Base-by-base conservation (phyloP, 2,888 invertebrate genomes). In the Drymonia ruficornis region DNA sequence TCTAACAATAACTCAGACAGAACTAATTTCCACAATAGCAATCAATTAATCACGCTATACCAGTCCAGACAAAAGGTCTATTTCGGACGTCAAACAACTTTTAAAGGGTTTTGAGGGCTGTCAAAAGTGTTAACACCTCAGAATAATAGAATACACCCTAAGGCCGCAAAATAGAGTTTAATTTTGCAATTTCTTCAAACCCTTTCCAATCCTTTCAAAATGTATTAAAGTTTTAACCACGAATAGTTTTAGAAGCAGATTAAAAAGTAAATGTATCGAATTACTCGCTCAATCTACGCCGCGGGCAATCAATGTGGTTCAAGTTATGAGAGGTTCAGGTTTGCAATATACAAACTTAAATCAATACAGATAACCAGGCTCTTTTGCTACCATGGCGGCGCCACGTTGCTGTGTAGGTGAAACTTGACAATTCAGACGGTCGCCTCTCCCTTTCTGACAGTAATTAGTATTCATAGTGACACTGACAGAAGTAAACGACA, bases 251-350 rank as follows among this genome's bases (percentile, higher is more conserved):
- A 44, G 15, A 18, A 18, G 8, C 18, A 18, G n/a, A 44, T 44
- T 44, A 44, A 44, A 44, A 44, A 44, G 44, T 44, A 13, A 23
- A 44, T 23, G 44, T 44, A 44, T 44, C 49, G 53, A 56, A 62
- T 52, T 59, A 52, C 51, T 47, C 54, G 15, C 47, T 40, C 34
- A 45, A 59, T 53, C 34, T 50, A 45, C 16, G 45, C 50, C 43
- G 13, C 23, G 19, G 28, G 46, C 48, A 31, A 42, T 34, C 13
- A 15, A 43, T 23, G 47, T 38, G 45, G 53, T 2, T 19, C 45
- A 59, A 55, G 47, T 45, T 28, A 51, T 12, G 38, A 36, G 36
- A 43, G 31, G 9, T 31, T 31, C 31, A 12, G 7, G 7, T 23
- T 23, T 23, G 23, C 23, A 23, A 7, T n/a, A 28, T 28, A 28